Evolutionary conservation across 1,140 invertebrate species (phyloP).

Genomic region (Papilio dardanus): DNA sequence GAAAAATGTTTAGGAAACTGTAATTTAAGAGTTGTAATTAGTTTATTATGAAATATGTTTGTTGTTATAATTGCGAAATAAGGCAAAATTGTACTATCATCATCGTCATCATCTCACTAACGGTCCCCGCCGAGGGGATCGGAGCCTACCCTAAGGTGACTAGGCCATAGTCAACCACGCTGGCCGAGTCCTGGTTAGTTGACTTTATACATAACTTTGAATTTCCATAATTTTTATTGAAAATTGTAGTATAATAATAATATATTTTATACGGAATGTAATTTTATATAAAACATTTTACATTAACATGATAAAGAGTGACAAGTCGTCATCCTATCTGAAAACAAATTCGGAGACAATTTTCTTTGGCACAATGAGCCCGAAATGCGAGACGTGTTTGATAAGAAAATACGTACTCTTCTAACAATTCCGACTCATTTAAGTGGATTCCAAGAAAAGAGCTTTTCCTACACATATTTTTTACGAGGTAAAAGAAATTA

Average conservation of each 20-base stretch:
- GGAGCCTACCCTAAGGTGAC: no score
- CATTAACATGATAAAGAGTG: neutral
- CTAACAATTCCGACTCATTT: slow-evolving; percentile 8
- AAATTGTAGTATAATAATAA: neutral
- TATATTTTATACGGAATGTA: neutral
- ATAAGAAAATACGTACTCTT: slow-evolving; percentile 20
- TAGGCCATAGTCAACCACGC: no score
- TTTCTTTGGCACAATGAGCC: neutral
- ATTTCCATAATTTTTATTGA: no score
- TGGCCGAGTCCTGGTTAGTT: no score
- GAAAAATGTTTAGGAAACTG: no score
- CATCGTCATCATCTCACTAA: no score
- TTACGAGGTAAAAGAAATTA: neutral
- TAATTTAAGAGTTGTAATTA: no score
- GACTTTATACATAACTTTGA: no score
- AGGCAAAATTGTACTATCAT: no score
- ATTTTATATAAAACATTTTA: neutral
- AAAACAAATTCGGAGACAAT: slow-evolving; percentile 10
- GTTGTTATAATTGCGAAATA: no score
- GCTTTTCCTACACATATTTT: neutral
- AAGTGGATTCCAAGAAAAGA: slow-evolving; percentile 7
- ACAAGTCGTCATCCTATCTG: slow-evolving; percentile 5
- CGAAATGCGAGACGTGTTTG: slow-evolving; percentile 17
- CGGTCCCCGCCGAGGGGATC: no score
- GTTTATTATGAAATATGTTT: no score